Evolutionary conservation across 2,113 vertebrate species (phyloP), one percentile per base, ranked within the genome.

Genomic region (Vulpes vulpes): DNA sequence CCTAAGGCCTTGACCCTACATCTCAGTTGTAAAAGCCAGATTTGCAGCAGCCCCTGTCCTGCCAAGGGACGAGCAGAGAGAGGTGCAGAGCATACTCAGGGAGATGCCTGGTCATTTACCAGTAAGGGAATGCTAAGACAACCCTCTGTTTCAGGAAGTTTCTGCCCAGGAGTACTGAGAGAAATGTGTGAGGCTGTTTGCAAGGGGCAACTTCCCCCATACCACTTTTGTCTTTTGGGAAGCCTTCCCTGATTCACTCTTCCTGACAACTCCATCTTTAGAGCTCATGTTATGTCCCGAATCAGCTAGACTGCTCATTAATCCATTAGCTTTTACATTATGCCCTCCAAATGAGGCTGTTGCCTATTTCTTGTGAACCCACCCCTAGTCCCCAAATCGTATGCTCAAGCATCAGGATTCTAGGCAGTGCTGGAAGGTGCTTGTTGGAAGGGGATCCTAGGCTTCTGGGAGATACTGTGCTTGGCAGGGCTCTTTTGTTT

Each of bases 401-500:
- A 10, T 11, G 23, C 57, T 32, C 5, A 5, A 53, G 49, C 25
- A 76, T 89, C 27, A 64, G 55, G 74, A 74, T 59, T 60, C 80
- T 79, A 92, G 51, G 30, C 38, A 35, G 60, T 53, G 30, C 53
- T 67, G 49, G 78, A 69, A 96, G 65, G 80, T 55, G 57, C 30
- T 2, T 32, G 64, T 32, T 4, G 14, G 65, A 69, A 69, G 62
- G 83, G 32, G 78, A 49, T 51, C 57, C 60, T 60, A 35, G 25
- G 35, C 17, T 35, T 38, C 65, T 30, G 38, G 94, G 53, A 38
- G 59, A 65, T 60, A 76, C 62, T 30, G 12, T 60, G 84, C 20
- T 79, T 94, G 85, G 80, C 30, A 87, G 81, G 71, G 62, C n/a
- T 96, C 74, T 79, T 74, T 53, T 25, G 76, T 79, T 93, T 93